Percentiles rank a stretch among this genome's conserved stretches.
phyloP scores from a whole-genome alignment of 2,797 vertebrate species.

The Tapirus indicus region DNA sequence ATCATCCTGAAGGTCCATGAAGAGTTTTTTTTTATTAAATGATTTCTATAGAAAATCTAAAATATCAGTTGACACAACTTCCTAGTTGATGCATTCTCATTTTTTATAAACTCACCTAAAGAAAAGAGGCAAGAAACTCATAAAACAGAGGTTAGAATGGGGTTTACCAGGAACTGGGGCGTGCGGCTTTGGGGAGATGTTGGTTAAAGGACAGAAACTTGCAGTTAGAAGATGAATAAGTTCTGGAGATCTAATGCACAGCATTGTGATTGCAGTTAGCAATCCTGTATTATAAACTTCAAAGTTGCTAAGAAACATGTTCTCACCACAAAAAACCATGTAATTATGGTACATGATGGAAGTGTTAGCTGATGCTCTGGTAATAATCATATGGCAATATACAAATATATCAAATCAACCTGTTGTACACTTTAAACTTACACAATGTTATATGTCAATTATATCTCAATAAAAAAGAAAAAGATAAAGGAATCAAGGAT shows the following conservation, averaged over 20 bases:
- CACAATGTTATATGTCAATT: not conserved
- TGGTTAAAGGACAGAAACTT: not conserved
- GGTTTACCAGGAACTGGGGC: not conserved
- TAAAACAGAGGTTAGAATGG: not conserved
- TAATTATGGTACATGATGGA: not conserved
- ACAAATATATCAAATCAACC: not conserved
- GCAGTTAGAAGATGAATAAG: not conserved
- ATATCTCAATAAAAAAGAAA: not conserved
- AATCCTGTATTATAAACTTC: not conserved
- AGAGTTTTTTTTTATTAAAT: too few species aligned
- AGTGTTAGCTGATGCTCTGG: not conserved
- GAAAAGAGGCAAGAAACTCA: too few species aligned
- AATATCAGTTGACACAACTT: too few species aligned
- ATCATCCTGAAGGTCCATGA: too few species aligned
- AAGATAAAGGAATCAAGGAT: not conserved
- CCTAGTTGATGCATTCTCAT: too few species aligned
- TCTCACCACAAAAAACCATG: not conserved
- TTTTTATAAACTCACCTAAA: too few species aligned
- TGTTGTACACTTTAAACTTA: not conserved
- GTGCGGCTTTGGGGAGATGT: not conserved
- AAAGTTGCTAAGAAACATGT: not conserved
- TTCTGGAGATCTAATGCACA: not conserved
- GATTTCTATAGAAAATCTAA: too few species aligned
- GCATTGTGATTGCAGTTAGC: not conserved
- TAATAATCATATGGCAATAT: not conserved